Evolutionary conservation across 1,140 invertebrate genomes (phyloP).

Genomic region (Hyphantria cunea): DNA sequence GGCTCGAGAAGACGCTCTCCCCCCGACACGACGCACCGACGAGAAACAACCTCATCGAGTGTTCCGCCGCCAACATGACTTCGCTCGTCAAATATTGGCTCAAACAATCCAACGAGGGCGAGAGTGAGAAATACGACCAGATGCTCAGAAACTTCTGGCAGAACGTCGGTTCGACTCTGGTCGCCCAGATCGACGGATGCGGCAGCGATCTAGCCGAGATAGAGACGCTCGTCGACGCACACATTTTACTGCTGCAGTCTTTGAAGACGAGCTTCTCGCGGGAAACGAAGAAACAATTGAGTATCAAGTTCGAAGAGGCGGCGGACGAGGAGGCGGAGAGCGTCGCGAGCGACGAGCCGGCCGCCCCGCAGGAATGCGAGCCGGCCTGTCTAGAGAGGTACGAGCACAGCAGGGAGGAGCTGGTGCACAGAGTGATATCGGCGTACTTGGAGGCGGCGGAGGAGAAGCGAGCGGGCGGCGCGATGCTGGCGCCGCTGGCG

Average conservation of each 20-base stretch:
- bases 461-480: slow-evolving; percentile 27
- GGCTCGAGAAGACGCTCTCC: slow-evolving; percentile 44
- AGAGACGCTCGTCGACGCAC: slow-evolving; percentile 35
- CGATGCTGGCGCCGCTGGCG: slow-evolving; percentile 38
- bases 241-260: slow-evolving; percentile 47
- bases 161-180: slow-evolving; percentile 48
- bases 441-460: slow-evolving; percentile 46
- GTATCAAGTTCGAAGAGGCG: slow-evolving; percentile 49
- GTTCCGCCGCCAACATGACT: slow-evolving; percentile 47
- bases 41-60: slow-evolving; percentile 39
- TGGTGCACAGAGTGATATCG: slow-evolving; percentile 36
- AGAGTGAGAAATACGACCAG: slow-evolving; percentile 51
- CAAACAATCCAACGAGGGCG: slow-evolving; percentile 39
- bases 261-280: slow-evolving; percentile 43
- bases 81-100: slow-evolving; percentile 55
- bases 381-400: slow-evolving; percentile 28
- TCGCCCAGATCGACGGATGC: slow-evolving; percentile 45
- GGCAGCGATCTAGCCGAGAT: slow-evolving; percentile 34
- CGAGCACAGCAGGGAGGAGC: slow-evolving; percentile 41
- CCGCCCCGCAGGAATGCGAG: not conserved
- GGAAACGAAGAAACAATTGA: slow-evolving; percentile 39
- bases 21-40: slow-evolving; percentile 19
- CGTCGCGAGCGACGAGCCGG: not conserved
- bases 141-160: slow-evolving; percentile 60
- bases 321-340: slow-evolving; percentile 30